These are phyloP conservation scores for Drosophila rhopaloa DNA, from an alignment of 1,140 invertebrate genomes.

Conservation along the genomic window DNA sequence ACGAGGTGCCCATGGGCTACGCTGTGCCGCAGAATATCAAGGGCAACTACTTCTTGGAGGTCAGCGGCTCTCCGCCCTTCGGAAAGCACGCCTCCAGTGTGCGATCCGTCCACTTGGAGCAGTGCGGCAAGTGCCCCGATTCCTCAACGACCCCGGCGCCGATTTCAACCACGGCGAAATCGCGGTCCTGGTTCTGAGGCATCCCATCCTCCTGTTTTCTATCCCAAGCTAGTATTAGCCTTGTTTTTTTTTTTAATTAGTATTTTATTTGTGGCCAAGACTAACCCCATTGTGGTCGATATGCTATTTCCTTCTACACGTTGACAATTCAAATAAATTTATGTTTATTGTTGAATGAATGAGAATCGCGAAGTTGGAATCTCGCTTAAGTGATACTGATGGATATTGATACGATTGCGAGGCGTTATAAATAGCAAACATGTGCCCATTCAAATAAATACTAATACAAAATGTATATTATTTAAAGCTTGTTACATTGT, in stretches of 20 bases:
- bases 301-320: conserved; percentile 37
- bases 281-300: conserved; percentile 9
- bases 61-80: conserved; percentile 52
- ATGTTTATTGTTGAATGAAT: conserved; percentile 31
- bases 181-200: conserved; percentile 1
- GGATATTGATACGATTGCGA: neutral
- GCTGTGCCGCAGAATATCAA: conserved; percentile 43
- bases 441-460: too few relatives aligned
- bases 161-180: neutral
- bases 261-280: conserved; percentile 1
- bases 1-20: conserved; percentile 74
- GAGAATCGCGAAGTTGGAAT: conserved; percentile 1
- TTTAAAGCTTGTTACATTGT: too few relatives aligned
- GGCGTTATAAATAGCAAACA: too few relatives aligned
- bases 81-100: conserved; percentile 22
- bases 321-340: conserved; percentile 72
- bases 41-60: conserved; percentile 78
- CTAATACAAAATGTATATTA: too few relatives aligned
- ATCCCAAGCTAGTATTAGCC: neutral
- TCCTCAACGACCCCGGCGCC: neutral
- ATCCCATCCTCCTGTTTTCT: too few relatives aligned
- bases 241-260: neutral
- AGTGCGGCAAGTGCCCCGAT: conserved; percentile 49
- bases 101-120: neutral
- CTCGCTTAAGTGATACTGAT: conserved; percentile 15